Base-by-base conservation (phyloP, 2,888 invertebrate genomes). In the Spisula solida region DNA sequence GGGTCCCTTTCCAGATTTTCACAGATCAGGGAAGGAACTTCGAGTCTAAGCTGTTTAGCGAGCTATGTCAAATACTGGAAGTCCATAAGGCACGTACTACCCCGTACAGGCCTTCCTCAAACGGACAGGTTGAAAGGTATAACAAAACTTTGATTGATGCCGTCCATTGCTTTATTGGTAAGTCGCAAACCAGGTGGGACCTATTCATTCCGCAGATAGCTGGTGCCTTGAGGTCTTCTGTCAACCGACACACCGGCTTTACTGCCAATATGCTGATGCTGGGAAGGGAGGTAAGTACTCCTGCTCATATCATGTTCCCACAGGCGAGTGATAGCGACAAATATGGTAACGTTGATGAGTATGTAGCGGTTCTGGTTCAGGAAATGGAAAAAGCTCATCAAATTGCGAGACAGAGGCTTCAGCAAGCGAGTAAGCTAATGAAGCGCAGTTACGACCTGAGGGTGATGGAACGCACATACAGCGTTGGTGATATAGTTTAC, bases 201-300 rank as follows among this genome's bases (percentile, higher is more conserved):
- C 79, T 12, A 25, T 25, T 79, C 0, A 56, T 85, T 0, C 85
- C 85, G 20, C 78, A 85, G 25, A 85, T 85, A 16, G 85, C 85
- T 16, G 81, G 81, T 8, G 79, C 85, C 25, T 31, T 85, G 34
- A n/a, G 85, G n/a, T n/a, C n/a, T n/a, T n/a, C n/a, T n/a, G n/a
- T n/a, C n/a, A n/a, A n/a, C n/a, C n/a, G n/a, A n/a, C n/a, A n/a
- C n/a, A n/a, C n/a, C n/a, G n/a, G n/a, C n/a, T n/a, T n/a, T n/a
- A n/a, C n/a, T n/a, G n/a, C 85, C 18, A 85, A 85, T n/a, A 85
- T 34, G 78, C 29, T 79, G 29, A 85, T 85, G 85, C 78, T 85
- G 25, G 85, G 78, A 16, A 85, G 85, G 18, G 78, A 85, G 48
- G 34, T 85, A 14, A 48, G 31, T 20, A n/a, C n/a, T n/a, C n/a